Conservation (phyloP, 2,113 vertebrate species). For the Apistogramma diplotaenia region DNA sequence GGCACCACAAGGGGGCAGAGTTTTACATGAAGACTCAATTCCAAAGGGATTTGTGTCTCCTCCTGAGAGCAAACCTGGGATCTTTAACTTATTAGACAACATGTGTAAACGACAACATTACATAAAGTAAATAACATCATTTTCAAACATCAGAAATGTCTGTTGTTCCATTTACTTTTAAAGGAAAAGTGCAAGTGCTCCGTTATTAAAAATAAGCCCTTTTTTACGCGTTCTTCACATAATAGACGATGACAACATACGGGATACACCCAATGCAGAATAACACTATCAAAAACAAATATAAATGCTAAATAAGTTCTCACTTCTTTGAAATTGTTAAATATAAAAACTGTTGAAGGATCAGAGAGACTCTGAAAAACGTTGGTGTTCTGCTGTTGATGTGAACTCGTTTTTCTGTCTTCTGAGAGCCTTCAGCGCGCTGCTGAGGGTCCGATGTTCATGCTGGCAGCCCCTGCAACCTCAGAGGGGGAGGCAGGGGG, state of each 20-base stretch:
- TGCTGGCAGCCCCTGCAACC: background rate
- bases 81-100: no score
- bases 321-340: background rate
- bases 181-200: slow-evolving; percentile 15
- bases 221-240: background rate
- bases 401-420: background rate
- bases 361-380: background rate
- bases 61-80: background rate
- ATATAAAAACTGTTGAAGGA: background rate
- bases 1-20: background rate
- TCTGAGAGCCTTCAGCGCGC: background rate
- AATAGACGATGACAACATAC: no score
- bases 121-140: background rate
- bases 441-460: background rate
- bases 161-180: background rate
- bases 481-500: accelerated
- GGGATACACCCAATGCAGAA: no score
- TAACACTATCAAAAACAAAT: background rate
- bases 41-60: background rate
- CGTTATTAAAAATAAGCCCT: background rate
- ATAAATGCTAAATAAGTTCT: no score
- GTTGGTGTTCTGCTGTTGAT: background rate
- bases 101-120: no score
- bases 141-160: background rate
- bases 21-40: accelerated